phyloP scores from a whole-genome alignment of 2,888 invertebrate species.

The Petrophora chlorosata region DNA sequence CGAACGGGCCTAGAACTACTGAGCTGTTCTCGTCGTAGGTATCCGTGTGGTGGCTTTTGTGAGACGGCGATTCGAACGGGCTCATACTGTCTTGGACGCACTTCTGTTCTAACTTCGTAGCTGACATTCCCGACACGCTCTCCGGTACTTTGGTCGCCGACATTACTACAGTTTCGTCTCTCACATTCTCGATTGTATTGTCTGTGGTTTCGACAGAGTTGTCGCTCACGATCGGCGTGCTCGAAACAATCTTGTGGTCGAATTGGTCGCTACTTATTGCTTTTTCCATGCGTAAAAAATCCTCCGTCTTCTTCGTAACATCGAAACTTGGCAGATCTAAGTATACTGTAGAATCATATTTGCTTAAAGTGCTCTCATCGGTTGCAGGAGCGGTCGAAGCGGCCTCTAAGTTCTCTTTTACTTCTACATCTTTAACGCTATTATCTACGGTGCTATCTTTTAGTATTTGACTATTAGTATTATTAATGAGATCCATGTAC shows the following conservation, averaged over 20 bases:
- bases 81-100: constrained; percentile 62
- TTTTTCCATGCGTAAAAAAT: constrained; percentile 66
- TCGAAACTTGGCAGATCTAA: constrained; percentile 69
- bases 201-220: constrained; percentile 47
- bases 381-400: constrained; percentile 32
- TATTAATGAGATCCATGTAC: constrained; percentile 72
- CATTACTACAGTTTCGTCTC: constrained; percentile 43
- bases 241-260: constrained; percentile 50
- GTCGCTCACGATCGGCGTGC: constrained; percentile 69
- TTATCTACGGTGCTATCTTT: constrained; percentile 45
- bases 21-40: constrained; percentile 78
- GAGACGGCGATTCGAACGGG: constrained; percentile 73
- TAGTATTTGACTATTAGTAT: constrained; percentile 55
- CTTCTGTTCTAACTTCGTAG: constrained; percentile 63
- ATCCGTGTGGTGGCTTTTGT: constrained; percentile 72
- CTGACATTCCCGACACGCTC: constrained; percentile 46
- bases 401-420: constrained; percentile 31
- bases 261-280: constrained; percentile 43
- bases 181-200: constrained; percentile 48
- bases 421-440: constrained; percentile 26
- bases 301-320: constrained; percentile 55
- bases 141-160: constrained; percentile 56
- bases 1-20: constrained; percentile 84
- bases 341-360: constrained; percentile 71
- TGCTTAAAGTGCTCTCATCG: constrained; percentile 43